Percentiles rank a stretch among this genome's conserved stretches.
Evolutionary conservation across 2,797 vertebrate species (phyloP).

Genomic region (Xenentodon cancila): DNA sequence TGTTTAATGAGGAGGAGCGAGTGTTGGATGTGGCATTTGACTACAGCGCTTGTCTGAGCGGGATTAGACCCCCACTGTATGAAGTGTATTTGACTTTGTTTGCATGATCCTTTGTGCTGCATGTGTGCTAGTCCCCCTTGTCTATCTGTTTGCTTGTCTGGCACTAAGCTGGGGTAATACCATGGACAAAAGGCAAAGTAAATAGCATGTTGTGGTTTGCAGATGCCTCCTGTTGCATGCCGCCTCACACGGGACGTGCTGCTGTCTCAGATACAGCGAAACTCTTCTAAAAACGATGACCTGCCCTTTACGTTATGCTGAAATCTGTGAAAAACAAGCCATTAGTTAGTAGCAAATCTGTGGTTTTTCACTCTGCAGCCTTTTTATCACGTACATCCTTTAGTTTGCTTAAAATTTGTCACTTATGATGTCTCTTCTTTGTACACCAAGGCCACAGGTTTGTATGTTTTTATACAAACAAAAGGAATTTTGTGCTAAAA

Average conservation of each 20-base stretch:
- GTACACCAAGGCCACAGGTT: no score
- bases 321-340: not conserved
- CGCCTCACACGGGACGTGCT: conserved; percentile 17
- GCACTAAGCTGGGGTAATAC: conserved; percentile 69
- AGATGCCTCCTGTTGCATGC: conserved; percentile 61
- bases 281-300: conserved; percentile 18
- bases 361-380: conserved; percentile 4
- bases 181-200: conserved; percentile 61
- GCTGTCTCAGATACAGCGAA: not conserved
- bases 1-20: conserved; percentile 35
- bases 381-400: not conserved
- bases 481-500: no score
- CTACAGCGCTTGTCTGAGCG: conserved; percentile 51
- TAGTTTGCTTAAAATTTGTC: not conserved
- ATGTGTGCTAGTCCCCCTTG: conserved; percentile 45
- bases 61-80: conserved; percentile 68
- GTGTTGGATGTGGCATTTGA: conserved; percentile 60
- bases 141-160: conserved; percentile 63
- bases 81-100: conserved; percentile 62
- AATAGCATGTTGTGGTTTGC: conserved; percentile 61
- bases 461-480: no score
- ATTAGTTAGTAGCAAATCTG: not conserved
- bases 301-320: not conserved
- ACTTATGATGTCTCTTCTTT: not conserved
- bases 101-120: conserved; percentile 64